Conservation (phyloP, 2,797 vertebrate species). For the Allobates femoralis region DNA sequence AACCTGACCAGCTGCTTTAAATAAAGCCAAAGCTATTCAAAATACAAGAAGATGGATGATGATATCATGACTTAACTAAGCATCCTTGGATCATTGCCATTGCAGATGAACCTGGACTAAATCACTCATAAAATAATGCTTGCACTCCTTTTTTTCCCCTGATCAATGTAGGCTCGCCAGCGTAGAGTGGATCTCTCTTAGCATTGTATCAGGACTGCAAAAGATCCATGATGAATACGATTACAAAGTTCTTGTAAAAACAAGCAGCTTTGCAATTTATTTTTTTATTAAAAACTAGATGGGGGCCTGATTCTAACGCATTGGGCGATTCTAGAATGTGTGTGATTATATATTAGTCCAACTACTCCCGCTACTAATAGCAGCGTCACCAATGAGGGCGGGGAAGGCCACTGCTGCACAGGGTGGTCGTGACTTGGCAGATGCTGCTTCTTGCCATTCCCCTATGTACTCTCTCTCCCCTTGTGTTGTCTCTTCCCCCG, state of each 20-base stretch:
- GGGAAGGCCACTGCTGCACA: too few relatives aligned
- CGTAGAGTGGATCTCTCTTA: neutral
- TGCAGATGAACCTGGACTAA: conserved; percentile 53
- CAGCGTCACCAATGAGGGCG: too few relatives aligned
- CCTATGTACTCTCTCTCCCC: too few relatives aligned
- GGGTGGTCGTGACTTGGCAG: too few relatives aligned
- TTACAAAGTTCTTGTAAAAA: neutral
- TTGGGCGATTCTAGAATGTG: too few relatives aligned
- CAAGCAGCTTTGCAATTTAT: too few relatives aligned
- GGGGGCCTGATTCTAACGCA: too few relatives aligned
- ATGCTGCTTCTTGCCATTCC: too few relatives aligned
- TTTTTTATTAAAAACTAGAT: too few relatives aligned
- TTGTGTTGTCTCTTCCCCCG: too few relatives aligned
- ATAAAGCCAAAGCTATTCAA: conserved; percentile 55
- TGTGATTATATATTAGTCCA: too few relatives aligned
- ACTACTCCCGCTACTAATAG: too few relatives aligned
- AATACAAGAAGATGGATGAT: conserved; percentile 57
- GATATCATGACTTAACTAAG: conserved; percentile 50
- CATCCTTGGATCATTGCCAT: conserved; percentile 41
- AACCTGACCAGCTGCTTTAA: conserved; percentile 54
- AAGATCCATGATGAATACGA: neutral
- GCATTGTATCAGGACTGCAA: neutral
- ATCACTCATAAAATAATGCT: conserved; percentile 42
- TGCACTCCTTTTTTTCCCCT: conserved; percentile 14
- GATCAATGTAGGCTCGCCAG: conserved; percentile 14